Percentiles rank a stretch among this genome's conserved stretches.
phyloP scores from a whole-genome alignment of 2,113 vertebrate genomes.

The Amphiprion ocellaris region DNA sequence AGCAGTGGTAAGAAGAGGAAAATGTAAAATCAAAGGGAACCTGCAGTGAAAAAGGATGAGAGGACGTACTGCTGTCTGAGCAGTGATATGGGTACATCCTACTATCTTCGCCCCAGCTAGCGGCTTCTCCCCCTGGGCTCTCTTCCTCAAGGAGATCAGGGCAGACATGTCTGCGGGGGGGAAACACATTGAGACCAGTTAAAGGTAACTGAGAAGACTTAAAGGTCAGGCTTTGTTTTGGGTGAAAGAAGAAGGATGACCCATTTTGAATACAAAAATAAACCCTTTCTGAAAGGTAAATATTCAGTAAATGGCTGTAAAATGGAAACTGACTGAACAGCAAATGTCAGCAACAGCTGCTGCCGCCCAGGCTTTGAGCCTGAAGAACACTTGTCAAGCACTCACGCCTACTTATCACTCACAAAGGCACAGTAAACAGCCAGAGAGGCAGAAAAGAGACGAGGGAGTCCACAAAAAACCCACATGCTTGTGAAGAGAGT shows the following conservation, averaged over 20 bases:
- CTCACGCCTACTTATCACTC: slow-evolving; percentile 32
- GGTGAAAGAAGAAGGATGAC: neutral
- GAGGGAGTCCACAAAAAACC: neutral
- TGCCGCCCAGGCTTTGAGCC: slow-evolving; percentile 33
- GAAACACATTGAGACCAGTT: slow-evolving; percentile 37
- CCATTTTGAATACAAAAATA: slow-evolving; percentile 21
- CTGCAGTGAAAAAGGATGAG: neutral
- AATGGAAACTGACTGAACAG: slow-evolving; percentile 40
- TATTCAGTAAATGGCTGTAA: slow-evolving; percentile 21
- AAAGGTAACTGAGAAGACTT: slow-evolving; percentile 6
- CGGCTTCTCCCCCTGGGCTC: slow-evolving; percentile 98
- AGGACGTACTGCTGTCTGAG: slow-evolving; percentile 94
- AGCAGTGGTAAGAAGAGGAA: neutral
- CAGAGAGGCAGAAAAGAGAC: slow-evolving; percentile 9
- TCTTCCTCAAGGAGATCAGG: slow-evolving; percentile 96
- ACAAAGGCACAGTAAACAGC: slow-evolving; percentile 38
- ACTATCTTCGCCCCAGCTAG: slow-evolving; percentile 97
- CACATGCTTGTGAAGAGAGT: neutral
- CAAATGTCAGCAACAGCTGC: slow-evolving; percentile 57
- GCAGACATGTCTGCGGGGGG: slow-evolving; percentile 95
- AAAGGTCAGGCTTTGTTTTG: slow-evolving; percentile 25
- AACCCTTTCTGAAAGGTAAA: neutral
- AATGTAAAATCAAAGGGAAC: neutral
- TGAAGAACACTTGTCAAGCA: slow-evolving; percentile 41
- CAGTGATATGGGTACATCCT: slow-evolving; percentile 98